These are phyloP conservation scores for Girardinichthys multiradiatus DNA, from an alignment of 2,113 vertebrate species.

Conservation along the genomic window DNA sequence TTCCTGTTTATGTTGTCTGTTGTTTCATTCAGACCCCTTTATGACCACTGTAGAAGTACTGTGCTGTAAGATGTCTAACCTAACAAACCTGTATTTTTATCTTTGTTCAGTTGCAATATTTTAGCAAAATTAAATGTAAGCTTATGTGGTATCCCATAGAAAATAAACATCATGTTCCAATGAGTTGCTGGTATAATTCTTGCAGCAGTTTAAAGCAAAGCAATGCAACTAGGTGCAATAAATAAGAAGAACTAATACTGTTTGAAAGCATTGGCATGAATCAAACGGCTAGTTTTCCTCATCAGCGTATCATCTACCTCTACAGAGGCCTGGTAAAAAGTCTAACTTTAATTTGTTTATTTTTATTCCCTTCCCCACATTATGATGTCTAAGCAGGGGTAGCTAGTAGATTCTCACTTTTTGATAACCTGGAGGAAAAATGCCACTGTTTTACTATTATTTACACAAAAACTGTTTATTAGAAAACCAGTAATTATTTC, in stretches of 20 bases:
- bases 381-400: no score
- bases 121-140: constrained; percentile 27
- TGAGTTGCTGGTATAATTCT: constrained; percentile 5
- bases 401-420: no score
- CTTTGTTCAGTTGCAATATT: constrained; percentile 2
- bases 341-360: no score
- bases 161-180: constrained; percentile 42
- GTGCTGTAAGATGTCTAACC: constrained; percentile 13
- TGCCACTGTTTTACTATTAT: no score
- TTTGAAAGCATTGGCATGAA: no score
- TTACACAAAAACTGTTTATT: no score
- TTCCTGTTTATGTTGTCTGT: neutral
- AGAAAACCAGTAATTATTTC: neutral
- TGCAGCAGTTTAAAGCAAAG: neutral
- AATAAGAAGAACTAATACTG: neutral
- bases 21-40: neutral
- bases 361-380: no score
- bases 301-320: no score
- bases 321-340: no score
- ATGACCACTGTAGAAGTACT: constrained; percentile 29
- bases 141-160: constrained; percentile 9
- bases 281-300: no score
- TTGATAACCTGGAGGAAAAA: no score
- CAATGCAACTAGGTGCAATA: neutral
- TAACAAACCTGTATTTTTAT: constrained; percentile 13